A percentile compares a stretch with the other conserved stretches of the same genome.
These are phyloP conservation scores for Dolichoris vasculosae DNA, from an alignment of 1,140 invertebrate genomes.

Conservation along the genomic window DNA sequence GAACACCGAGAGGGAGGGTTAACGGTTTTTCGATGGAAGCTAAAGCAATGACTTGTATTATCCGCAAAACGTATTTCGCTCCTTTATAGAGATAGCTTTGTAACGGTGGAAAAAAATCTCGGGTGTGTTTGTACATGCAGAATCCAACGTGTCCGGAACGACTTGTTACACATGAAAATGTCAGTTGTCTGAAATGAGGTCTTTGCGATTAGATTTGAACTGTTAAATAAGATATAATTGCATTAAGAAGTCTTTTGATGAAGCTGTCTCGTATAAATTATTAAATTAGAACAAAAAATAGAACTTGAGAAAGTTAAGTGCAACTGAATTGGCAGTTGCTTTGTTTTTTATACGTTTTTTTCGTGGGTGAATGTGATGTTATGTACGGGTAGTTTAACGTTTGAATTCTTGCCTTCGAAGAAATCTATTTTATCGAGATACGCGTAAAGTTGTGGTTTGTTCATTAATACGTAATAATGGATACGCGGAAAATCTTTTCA, in stretches of 20 bases:
- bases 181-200: not conserved
- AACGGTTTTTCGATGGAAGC: not conserved
- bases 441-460: not conserved
- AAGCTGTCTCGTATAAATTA: not conserved
- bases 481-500: not conserved
- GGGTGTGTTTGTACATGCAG: not conserved
- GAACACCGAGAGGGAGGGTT: not conserved
- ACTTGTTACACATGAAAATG: not conserved
- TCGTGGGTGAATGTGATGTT: not conserved
- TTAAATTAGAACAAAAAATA: not conserved
- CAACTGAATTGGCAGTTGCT: not conserved
- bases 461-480: not conserved
- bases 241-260: not conserved
- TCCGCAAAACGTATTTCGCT: not conserved
- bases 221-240: conserved; percentile 15
- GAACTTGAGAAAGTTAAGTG: not conserved
- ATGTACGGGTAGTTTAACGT: not conserved
- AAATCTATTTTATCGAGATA: not conserved
- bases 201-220: conserved; percentile 1
- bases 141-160: not conserved
- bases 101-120: not conserved
- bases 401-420: not conserved
- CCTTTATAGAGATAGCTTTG: not conserved
- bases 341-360: not conserved
- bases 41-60: not conserved